Percentiles rank a stretch among this genome's conserved stretches.
Conservation (phyloP, 2,113 vertebrate species). For the Oenanthe melanoleuca region DNA sequence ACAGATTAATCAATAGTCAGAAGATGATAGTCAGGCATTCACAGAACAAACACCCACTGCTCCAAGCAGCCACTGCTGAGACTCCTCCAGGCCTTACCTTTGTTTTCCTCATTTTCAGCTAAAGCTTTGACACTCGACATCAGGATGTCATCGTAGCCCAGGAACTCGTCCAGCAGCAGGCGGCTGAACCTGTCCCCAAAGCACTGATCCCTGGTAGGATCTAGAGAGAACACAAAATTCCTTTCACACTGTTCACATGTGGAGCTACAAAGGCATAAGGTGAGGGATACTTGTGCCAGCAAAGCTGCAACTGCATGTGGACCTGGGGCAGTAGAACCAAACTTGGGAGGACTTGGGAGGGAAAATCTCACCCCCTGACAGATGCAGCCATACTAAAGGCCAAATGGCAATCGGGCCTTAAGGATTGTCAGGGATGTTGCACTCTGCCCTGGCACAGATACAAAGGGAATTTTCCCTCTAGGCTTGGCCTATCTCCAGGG, state of each 20-base stretch:
- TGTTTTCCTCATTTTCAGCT: slow-evolving; percentile 96
- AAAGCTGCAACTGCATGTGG: background rate
- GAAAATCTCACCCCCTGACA: background rate
- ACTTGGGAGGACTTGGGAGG: background rate
- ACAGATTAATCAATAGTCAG: slow-evolving; percentile 1
- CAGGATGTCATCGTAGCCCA: slow-evolving; percentile 96
- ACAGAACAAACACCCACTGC: background rate
- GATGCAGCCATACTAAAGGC: background rate
- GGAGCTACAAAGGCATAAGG: background rate
- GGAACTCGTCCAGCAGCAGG: slow-evolving; percentile 91
- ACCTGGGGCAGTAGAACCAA: background rate
- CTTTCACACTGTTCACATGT: background rate
- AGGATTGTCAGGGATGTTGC: background rate
- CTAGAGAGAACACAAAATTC: slow-evolving; percentile 56
- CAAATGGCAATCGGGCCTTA: background rate
- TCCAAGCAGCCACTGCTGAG: background rate
- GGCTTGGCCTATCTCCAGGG: background rate
- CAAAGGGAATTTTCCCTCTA: background rate
- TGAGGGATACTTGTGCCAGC: background rate
- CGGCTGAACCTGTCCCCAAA: slow-evolving; percentile 97
- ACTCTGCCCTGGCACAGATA: background rate
- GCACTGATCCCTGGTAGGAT: slow-evolving; percentile 93
- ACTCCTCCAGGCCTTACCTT: slow-evolving; percentile 76
- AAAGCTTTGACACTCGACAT: slow-evolving; percentile 99
- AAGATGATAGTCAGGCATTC: background rate